Base-by-base conservation (phyloP, 1,140 invertebrate genomes). In the Colletes latitarsis region DNA sequence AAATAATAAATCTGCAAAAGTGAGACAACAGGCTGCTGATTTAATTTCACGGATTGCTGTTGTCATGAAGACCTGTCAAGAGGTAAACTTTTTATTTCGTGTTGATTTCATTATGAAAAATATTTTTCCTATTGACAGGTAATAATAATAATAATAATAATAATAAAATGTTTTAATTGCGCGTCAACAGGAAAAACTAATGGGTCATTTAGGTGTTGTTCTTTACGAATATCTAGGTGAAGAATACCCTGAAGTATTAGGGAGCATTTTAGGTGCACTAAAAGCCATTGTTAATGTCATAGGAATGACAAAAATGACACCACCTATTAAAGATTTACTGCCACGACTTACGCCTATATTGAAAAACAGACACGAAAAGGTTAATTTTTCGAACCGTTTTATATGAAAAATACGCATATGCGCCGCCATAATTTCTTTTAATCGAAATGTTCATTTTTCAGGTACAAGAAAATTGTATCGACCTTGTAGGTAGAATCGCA, bases 231-330 rank as follows among this genome's bases (percentile, higher is more conserved):
- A 99, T 92, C 94, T 99, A 82, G 99, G 99, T 85, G 99, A 99
- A 94, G 99, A 99, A 93, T 99, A 99, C 92, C 99, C 99, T 0
- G 99, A 99, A 94, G 99, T 99, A 41, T 92, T 99, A 75, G 99
- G 99, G 73, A 99, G 98, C 60, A 99, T 99, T 92, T 94, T 99
- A 6, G 99, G 99, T 3, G 99, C 99, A 1, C 93, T 99, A 0
- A 99, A 99, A 94, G 98, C 97, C 1, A 99, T 99, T 89, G 99
- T 99, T 0, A 99, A 99, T 94, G 99, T 99, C 4, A 99, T 99
- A 92, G 99, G 99, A 88, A 99, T 99, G 99, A 99, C 98, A 0
- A 99, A 99, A 94, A 99, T 99, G 99, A 99, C 98, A 6, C 99
- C 99, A 6, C 99, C 99, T 4, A 99, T 99, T 82, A 99, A 99